Evolutionary conservation across 2,113 vertebrate genomes (phyloP).

Genomic region (Pedetes capensis): DNA sequence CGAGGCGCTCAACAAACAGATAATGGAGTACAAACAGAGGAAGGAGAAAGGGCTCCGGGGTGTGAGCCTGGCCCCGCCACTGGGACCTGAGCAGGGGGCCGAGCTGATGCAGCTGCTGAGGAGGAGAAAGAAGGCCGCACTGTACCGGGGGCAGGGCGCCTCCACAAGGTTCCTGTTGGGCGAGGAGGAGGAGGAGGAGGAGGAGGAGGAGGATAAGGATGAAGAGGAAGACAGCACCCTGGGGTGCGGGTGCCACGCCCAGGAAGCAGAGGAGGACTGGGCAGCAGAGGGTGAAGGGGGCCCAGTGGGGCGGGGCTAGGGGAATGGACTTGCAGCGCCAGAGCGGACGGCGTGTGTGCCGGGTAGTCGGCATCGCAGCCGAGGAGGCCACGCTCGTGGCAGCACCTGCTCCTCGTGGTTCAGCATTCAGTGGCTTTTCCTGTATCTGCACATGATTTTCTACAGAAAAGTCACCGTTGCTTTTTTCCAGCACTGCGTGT

Average conservation of each 20-base stretch:
- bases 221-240: not conserved
- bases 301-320: not conserved
- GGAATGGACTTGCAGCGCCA: not conserved
- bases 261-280: constrained; percentile 54
- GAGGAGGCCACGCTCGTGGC: too few species aligned
- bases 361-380: too few species aligned
- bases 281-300: constrained; percentile 36
- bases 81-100: constrained; percentile 68
- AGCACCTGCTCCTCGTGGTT: not conserved
- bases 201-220: too few species aligned
- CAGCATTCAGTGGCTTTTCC: not conserved
- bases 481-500: not conserved
- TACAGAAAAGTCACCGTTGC: not conserved
- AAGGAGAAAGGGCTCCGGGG: constrained; percentile 39
- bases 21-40: constrained; percentile 85
- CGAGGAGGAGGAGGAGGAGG: constrained; percentile 8
- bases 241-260: constrained; percentile 48
- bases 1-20: constrained; percentile 84
- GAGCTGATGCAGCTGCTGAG: constrained; percentile 73
- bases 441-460: not conserved
- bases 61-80: accelerated
- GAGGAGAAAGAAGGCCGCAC: constrained; percentile 73
- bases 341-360: too few species aligned
- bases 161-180: constrained; percentile 75
- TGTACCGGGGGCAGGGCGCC: constrained; percentile 59